phyloP scores from a whole-genome alignment of 2,113 vertebrate genomes.

The Chloropsis cyanopogon region DNA sequence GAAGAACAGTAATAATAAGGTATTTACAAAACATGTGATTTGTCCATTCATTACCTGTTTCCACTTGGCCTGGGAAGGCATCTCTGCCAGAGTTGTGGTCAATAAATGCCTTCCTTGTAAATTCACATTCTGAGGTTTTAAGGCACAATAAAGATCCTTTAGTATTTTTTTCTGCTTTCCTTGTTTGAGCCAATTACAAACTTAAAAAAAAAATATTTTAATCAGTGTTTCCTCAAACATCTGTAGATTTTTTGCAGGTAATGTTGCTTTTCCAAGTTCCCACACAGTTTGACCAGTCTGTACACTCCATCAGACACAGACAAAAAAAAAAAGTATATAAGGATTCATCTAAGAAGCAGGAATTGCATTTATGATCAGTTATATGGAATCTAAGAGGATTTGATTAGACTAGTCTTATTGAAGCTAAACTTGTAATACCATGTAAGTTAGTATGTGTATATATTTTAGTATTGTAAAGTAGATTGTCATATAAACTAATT shows the following conservation, averaged over 20 bases:
- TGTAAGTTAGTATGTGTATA: background rate
- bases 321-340: background rate
- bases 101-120: background rate
- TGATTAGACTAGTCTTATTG: background rate
- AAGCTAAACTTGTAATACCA: background rate
- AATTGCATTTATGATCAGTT: background rate
- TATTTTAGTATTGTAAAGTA: background rate
- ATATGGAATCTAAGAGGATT: background rate
- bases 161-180: background rate
- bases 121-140: background rate
- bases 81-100: background rate
- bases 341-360: background rate
- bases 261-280: background rate
- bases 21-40: background rate
- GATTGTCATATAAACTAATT: background rate
- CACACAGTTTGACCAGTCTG: background rate
- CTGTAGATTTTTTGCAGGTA: background rate
- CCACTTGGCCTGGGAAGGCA: background rate
- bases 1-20: background rate
- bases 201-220: background rate
- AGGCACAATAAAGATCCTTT: background rate
- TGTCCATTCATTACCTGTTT: background rate
- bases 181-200: background rate
- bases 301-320: background rate
- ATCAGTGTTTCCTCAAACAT: background rate